These are phyloP conservation scores for Theretra japonica DNA, from an alignment of 2,888 invertebrate genomes.

Conservation along the genomic window DNA sequence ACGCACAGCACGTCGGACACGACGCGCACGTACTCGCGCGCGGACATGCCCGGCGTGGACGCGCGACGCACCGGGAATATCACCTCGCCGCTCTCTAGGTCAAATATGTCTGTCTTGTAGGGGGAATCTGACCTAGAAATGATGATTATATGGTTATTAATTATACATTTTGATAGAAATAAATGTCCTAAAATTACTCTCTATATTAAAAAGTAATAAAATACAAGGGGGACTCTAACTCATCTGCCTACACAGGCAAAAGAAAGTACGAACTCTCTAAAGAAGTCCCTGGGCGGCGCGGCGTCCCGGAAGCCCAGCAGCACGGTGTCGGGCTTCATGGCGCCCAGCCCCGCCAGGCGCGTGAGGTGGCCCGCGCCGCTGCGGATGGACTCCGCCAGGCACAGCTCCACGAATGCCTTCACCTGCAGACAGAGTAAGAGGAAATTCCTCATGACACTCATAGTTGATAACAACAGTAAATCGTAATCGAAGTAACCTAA, in stretches of 20 bases:
- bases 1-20: slow-evolving; percentile 95
- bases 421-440: slow-evolving; percentile 76
- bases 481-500: too few relatives aligned
- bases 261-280: slow-evolving; percentile 85
- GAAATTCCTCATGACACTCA: too few relatives aligned
- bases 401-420: slow-evolving; percentile 98
- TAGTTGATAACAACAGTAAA: too few relatives aligned
- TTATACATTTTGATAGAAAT: neutral
- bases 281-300: slow-evolving; percentile 90
- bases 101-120: slow-evolving; percentile 81
- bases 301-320: slow-evolving; percentile 96
- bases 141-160: neutral
- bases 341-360: slow-evolving; percentile 96
- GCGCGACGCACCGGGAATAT: slow-evolving; percentile 58
- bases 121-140: slow-evolving; percentile 82
- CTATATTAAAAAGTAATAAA: too few relatives aligned
- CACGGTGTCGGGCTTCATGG: slow-evolving; percentile 99
- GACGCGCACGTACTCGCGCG: slow-evolving; percentile 78
- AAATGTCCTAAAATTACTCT: neutral
- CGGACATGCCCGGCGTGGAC: slow-evolving; percentile 46
- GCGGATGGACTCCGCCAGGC: slow-evolving; percentile 92
- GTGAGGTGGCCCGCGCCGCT: slow-evolving; percentile 97
- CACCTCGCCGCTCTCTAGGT: slow-evolving; percentile 56
- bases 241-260: too few relatives aligned
- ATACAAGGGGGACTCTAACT: too few relatives aligned